phyloP scores from a whole-genome alignment of 2,797 vertebrate genomes.

The Malacoraja senta region DNA sequence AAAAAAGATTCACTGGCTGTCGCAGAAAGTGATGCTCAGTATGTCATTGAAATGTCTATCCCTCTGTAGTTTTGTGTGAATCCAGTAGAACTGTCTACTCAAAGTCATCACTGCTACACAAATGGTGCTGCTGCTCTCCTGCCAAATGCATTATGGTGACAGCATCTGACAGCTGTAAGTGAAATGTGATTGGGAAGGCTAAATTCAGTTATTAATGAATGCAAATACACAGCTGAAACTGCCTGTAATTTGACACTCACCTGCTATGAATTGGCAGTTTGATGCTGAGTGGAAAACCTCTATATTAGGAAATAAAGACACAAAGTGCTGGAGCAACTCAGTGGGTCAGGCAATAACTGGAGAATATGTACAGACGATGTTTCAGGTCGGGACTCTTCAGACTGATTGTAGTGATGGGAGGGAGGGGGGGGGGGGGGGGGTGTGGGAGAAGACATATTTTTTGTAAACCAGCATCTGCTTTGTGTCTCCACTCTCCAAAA shows the following conservation, averaged over 20 bases:
- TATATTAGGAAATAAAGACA: not conserved
- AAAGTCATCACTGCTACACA: slow-evolving; percentile 10
- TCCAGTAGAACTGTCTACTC: not conserved
- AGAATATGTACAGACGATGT: too few relatives aligned
- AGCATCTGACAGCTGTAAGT: slow-evolving; percentile 12
- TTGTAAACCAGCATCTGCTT: too few relatives aligned
- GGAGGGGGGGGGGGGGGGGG: too few relatives aligned
- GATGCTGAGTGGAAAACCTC: not conserved
- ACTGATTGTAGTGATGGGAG: too few relatives aligned
- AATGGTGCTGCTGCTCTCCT: not conserved
- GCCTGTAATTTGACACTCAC: not conserved
- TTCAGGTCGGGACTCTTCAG: too few relatives aligned
- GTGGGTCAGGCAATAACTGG: too few relatives aligned
- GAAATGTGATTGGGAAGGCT: not conserved
- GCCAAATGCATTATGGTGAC: not conserved
- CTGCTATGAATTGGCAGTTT: not conserved
- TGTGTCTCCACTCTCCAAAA: not conserved
- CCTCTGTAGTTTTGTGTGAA: not conserved
- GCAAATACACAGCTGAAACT: not conserved
- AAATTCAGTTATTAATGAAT: not conserved
- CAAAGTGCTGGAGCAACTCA: too few relatives aligned
- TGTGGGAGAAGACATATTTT: too few relatives aligned
- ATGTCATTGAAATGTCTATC: not conserved
- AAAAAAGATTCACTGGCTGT: not conserved
- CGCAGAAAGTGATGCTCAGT: not conserved